Conservation (phyloP, 2,888 invertebrate genomes). For the Orchesella flavescens region DNA sequence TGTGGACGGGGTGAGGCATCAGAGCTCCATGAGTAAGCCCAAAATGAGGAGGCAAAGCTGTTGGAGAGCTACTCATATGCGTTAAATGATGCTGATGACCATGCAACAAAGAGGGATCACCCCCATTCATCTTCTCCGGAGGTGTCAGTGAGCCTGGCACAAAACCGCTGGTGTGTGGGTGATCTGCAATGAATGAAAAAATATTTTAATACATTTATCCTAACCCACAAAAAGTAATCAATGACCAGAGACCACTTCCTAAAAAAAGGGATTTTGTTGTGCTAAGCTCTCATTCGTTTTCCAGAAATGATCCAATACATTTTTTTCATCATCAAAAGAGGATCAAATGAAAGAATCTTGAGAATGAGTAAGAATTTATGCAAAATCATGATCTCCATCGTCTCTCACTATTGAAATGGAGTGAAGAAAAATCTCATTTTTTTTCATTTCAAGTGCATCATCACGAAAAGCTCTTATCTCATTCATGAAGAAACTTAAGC, state of each 20-base stretch:
- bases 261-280: neutral
- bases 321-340: conserved; percentile 3
- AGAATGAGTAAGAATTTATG: conserved; percentile 44
- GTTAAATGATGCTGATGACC: conserved; percentile 73
- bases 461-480: neutral
- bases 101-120: conserved; percentile 68
- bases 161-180: conserved; percentile 72
- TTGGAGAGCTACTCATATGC: conserved; percentile 71
- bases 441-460: no score
- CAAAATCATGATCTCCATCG: conserved; percentile 54
- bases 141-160: conserved; percentile 76
- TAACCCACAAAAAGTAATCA: neutral
- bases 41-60: conserved; percentile 87
- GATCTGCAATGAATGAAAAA: conserved; percentile 67
- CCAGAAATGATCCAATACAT: neutral
- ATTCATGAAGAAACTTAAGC: no score
- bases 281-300: neutral
- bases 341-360: conserved; percentile 9
- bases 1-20: conserved; percentile 82
- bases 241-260: neutral
- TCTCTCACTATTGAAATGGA: no score
- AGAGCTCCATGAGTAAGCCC: conserved; percentile 78
- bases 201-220: neutral
- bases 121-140: conserved; percentile 75
- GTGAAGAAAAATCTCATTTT: conserved; percentile 29